phyloP scores from a whole-genome alignment of 2,888 invertebrate species.

The Gasteruption jaculator region DNA sequence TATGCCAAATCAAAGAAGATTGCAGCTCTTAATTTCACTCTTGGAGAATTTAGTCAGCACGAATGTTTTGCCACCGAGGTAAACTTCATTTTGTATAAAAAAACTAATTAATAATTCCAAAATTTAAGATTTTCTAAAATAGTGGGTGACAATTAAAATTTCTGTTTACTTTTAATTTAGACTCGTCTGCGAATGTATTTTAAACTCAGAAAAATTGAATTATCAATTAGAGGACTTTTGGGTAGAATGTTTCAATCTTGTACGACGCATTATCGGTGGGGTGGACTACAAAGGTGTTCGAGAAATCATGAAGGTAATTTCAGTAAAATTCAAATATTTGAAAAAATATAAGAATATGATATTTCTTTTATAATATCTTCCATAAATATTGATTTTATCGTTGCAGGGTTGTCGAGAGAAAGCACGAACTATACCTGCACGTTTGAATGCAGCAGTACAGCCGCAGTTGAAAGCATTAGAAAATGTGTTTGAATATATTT shows the following conservation, averaged over 20 bases:
- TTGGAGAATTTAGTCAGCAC: slow-evolving; percentile 72
- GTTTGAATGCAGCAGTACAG: slow-evolving; percentile 73
- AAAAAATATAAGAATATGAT: slow-evolving; percentile 3
- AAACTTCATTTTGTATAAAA: slow-evolving; percentile 24
- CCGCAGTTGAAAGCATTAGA: slow-evolving; percentile 79
- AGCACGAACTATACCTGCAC: slow-evolving; percentile 74
- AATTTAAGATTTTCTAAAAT: neutral
- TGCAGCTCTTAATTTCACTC: slow-evolving; percentile 71
- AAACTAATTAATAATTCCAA: neutral
- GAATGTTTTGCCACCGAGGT: slow-evolving; percentile 74
- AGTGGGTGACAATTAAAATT: neutral
- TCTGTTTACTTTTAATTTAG: slow-evolving; percentile 56
- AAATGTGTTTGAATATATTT: slow-evolving; percentile 80
- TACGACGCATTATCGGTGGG: slow-evolving; percentile 79
- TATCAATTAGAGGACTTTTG: slow-evolving; percentile 82
- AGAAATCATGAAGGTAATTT: slow-evolving; percentile 87
- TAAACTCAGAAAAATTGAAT: slow-evolving; percentile 77
- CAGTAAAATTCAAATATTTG: no score
- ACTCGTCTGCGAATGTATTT: slow-evolving; percentile 80
- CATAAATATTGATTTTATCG: neutral
- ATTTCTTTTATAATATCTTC: no score
- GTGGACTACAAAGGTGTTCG: slow-evolving; percentile 95
- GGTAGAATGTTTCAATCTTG: slow-evolving; percentile 81
- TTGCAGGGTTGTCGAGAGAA: slow-evolving; percentile 79
- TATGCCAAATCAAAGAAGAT: slow-evolving; percentile 69